Conservation (phyloP, 2,797 vertebrate genomes). For the Sebastes steindachneri region DNA sequence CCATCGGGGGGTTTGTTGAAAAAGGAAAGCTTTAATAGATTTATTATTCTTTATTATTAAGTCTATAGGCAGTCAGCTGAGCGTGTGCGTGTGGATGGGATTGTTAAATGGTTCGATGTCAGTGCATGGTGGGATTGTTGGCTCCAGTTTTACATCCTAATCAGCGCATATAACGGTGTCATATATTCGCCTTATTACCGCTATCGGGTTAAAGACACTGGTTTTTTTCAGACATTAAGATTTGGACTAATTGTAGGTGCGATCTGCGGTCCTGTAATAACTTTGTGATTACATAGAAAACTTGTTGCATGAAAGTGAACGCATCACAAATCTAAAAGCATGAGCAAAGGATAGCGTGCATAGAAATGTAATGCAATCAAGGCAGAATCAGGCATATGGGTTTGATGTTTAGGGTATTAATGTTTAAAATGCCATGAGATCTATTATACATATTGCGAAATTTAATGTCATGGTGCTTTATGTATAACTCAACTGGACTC, state of each 20-base stretch:
- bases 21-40: constrained; percentile 47
- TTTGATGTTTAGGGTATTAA: neutral
- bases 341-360: neutral
- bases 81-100: constrained; percentile 2
- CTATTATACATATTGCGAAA: neutral
- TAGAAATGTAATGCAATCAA: neutral
- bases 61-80: constrained; percentile 8
- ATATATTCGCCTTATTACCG: neutral
- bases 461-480: neutral
- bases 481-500: no score
- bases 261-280: neutral
- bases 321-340: neutral
- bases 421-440: neutral
- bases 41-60: neutral
- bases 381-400: neutral
- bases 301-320: constrained; percentile 46
- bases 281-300: neutral
- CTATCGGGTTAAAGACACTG: neutral
- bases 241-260: neutral
- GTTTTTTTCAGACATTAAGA: neutral
- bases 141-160: neutral
- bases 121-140: neutral
- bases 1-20: constrained; percentile 54
- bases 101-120: neutral
- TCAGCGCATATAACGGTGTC: neutral